Evolutionary conservation across 2,888 invertebrate genomes (phyloP), one percentile per base, ranked within the genome.

Genomic region (Cheilosia pagana): DNA sequence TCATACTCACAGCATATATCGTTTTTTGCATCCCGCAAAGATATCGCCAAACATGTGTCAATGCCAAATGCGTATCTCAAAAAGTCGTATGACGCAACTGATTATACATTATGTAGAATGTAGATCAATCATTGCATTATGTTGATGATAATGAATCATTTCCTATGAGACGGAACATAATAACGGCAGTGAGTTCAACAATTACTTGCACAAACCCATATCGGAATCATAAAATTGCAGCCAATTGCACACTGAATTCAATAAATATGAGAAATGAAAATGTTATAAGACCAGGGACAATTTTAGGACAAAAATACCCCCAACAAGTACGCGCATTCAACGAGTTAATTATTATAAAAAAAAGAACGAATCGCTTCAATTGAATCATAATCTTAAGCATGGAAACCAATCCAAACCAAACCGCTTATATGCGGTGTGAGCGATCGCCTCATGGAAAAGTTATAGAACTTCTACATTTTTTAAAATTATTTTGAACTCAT

Each of bases 361-460:
- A n/a, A 28, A 52, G 25, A 70, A 14, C 16, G 8, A 67, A 53
- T 8, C 53, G 50, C 23, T 41, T 1, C 52, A 71, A 71, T 71
- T 60, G 52, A 52, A 52, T 52, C 39, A 60, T 43, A 62, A 43
- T 62, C 28, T 19, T 31, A 60, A 71, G 39, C 19, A 52, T 60
- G 10, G 14, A 57, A 74, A 48, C 12, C 48, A 74, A 45, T 55
- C 74, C 55, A 45, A 55, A 74, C 0, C 10, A 35, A 74, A 74
- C 74, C 63, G 74, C 74, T 63, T 74, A 6, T 28, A 55, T 45
- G 74, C 63, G 21, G 63, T 43, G 12, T 19, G 21, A 21, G 12
- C 25, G 35, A 55, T 35, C 43, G n/a, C n/a, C 63, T 35, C 53
- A 65, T 65, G 63, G 55, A 75, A 75, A 53, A 57, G 65, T 65